A percentile compares a stretch with the other conserved stretches of the same genome.
These are phyloP conservation scores for Acronicta aceris DNA, from an alignment of 2,888 invertebrate species.

Conservation along the genomic window DNA sequence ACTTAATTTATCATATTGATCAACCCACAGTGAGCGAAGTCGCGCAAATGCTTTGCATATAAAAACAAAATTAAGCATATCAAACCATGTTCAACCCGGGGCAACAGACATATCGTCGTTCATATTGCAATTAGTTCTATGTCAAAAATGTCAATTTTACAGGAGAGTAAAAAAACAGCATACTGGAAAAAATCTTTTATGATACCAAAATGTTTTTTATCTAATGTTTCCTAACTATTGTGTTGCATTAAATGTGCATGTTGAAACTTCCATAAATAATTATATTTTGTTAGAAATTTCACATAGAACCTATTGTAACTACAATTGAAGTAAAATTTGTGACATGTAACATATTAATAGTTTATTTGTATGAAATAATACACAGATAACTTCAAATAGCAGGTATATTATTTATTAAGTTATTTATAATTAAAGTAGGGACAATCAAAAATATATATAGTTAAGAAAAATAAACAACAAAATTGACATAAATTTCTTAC, in stretches of 20 bases:
- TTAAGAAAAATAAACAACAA: slow-evolving; percentile 3
- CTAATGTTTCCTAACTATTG: slow-evolving; percentile 1
- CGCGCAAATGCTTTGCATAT: not conserved
- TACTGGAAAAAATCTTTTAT: slow-evolving; percentile 1
- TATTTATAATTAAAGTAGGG: slow-evolving; percentile 4
- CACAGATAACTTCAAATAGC: slow-evolving; percentile 1
- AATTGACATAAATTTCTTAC: not conserved
- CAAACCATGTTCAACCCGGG: slow-evolving; percentile 32
- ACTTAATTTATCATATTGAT: not conserved
- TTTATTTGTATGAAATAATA: slow-evolving; percentile 6
- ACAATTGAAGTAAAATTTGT: slow-evolving; percentile 2
- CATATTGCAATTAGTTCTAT: slow-evolving; percentile 1
- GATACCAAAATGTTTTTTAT: slow-evolving; percentile 2
- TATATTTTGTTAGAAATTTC: slow-evolving; percentile 4
- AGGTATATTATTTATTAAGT: slow-evolving; percentile 2
- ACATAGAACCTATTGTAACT: slow-evolving; percentile 4
- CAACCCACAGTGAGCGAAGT: not conserved
- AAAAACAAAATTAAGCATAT: slow-evolving; percentile 19
- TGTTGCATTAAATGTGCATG: slow-evolving; percentile 3
- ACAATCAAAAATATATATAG: not conserved
- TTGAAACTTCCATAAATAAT: slow-evolving; percentile 1
- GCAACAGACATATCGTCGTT: slow-evolving; percentile 43
- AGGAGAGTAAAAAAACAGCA: slow-evolving; percentile 2
- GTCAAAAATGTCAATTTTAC: slow-evolving; percentile 4
- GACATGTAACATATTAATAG: slow-evolving; percentile 3